Evolutionary conservation across 1,140 invertebrate species (phyloP), one percentile per base, ranked within the genome.

Genomic region (Teleogryllus occipitalis): DNA sequence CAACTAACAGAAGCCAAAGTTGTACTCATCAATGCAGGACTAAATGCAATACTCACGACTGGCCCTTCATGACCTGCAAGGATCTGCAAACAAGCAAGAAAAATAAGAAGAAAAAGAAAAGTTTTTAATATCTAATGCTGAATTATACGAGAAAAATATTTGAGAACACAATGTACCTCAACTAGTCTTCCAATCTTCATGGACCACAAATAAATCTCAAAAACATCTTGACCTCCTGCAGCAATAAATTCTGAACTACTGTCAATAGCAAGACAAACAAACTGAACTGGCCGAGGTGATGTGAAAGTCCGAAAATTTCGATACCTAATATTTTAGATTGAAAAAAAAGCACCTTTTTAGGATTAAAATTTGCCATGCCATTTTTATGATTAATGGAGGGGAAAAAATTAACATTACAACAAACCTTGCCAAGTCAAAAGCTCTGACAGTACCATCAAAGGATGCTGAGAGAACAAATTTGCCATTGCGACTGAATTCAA

Each of bases 231-330:
- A 0, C 95, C 95, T 0, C 96, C 97, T 8, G 97, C 97, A 47
- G 94, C 96, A 46, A 99, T 91, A 82, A 99, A 91, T 84, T 99
- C 97, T 47, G 96, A 93, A 83, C 93, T 95, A 8, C 90, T 88
- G 85, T 99, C 97, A 10, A 99, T 85, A 4, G 96, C 92, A 6
- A 98, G 88, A 85, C 95, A 97, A n/a, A 92, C 91, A 86, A 99
- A 98, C 87, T 99, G 97, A 0, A 94, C 94, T 0, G 96, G 93
- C 81, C 91, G 89, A 0, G 96, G 95, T 0, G 96, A 95, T 0
- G 97, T 96, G 78, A 98, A 93, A 0, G 98, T 99, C 81, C 96
- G 91, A 87, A 99, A 99, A 87, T 99, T 99, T 78, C 97, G 93
- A 87, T 99, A 99, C 81, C 94, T 94, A 83, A 79, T 86, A 74